Conservation (phyloP, 35 echinoderm and acorn worm genomes). For the Patiria miniata region DNA sequence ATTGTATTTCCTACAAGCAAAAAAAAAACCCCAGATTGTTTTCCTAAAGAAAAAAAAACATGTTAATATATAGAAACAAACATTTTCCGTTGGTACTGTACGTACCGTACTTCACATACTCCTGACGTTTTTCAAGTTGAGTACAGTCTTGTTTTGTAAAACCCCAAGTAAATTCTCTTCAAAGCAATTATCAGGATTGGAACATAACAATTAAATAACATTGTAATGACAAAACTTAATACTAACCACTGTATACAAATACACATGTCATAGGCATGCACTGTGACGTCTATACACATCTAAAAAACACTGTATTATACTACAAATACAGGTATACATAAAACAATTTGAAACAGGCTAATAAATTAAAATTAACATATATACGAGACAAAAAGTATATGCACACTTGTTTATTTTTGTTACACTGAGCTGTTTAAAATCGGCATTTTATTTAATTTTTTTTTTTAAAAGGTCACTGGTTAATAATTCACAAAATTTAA, state of each 20-base stretch:
- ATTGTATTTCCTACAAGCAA: too few relatives aligned
- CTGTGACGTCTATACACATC: neutral
- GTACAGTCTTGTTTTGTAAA: too few relatives aligned
- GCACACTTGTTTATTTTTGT: neutral
- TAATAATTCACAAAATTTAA: neutral
- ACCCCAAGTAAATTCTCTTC: too few relatives aligned
- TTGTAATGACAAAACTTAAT: too few relatives aligned
- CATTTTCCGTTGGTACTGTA: too few relatives aligned
- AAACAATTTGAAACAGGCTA: neutral
- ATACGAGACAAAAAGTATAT: neutral
- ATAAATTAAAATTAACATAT: neutral
- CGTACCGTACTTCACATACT: too few relatives aligned
- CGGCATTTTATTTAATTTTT: neutral
- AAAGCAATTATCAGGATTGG: too few relatives aligned
- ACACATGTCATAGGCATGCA: neutral
- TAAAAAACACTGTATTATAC: neutral
- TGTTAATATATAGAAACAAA: too few relatives aligned
- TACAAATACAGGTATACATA: neutral
- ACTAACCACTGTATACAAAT: neutral
- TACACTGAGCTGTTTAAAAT: slow-evolving; percentile 6
- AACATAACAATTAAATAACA: too few relatives aligned
- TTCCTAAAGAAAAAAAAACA: too few relatives aligned
- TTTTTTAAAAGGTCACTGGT: neutral
- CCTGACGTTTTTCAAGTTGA: too few relatives aligned
- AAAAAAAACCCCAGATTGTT: too few relatives aligned